These are phyloP conservation scores for Gavialis gangeticus DNA, from an alignment of 2,113 vertebrate species.

Conservation along the genomic window DNA sequence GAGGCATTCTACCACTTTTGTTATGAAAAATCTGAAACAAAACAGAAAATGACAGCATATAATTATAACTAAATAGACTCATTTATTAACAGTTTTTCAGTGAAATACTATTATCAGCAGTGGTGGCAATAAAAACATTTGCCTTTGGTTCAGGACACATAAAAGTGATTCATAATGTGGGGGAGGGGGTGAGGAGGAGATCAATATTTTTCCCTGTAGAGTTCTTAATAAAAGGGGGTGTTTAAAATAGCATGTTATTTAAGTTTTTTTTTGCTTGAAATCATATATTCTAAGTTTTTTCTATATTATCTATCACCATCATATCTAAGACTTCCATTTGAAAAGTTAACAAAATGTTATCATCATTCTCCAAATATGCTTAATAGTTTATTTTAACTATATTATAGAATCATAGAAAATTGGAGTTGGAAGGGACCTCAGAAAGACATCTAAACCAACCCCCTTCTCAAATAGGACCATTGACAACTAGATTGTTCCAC, in stretches of 20 bases:
- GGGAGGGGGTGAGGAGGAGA: too few species aligned
- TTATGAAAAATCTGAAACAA: constrained; percentile 26
- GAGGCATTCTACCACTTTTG: background rate
- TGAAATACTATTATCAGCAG: constrained; percentile 17
- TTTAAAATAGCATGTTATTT: background rate
- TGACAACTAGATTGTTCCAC: too few species aligned
- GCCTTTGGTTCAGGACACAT: background rate
- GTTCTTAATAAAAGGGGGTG: background rate
- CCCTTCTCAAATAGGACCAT: too few species aligned
- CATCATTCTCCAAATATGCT: constrained; percentile 24
- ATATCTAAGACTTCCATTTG: background rate
- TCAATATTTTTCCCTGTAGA: background rate
- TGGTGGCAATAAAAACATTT: background rate
- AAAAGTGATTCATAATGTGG: background rate
- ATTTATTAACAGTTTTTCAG: constrained; percentile 9
- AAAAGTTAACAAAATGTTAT: too few species aligned
- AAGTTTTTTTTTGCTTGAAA: background rate
- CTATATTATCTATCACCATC: background rate
- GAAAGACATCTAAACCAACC: too few species aligned
- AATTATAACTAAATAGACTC: constrained; percentile 21
- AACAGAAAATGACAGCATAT: constrained; percentile 18
- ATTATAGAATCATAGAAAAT: background rate
- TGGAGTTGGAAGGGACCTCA: too few species aligned
- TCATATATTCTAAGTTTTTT: background rate
- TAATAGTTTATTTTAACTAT: background rate